Evolutionary conservation across 2,888 invertebrate genomes (phyloP).

Genomic region (Aproaerema taeniolella): DNA sequence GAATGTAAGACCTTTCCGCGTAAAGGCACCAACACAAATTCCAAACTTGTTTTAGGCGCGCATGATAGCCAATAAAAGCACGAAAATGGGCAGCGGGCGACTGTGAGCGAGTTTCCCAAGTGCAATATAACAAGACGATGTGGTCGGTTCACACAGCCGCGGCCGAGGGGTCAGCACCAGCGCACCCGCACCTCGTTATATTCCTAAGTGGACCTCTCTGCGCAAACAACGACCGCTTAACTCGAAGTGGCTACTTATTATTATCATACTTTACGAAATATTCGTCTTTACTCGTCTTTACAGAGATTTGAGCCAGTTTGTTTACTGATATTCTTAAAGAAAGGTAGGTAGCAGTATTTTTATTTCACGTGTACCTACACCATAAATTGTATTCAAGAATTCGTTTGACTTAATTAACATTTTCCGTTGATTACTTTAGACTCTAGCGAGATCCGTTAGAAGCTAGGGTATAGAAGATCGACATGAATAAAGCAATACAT

Average conservation of each 20-base stretch:
- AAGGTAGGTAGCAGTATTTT: no score
- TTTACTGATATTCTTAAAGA: no score
- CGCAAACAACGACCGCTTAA: no score
- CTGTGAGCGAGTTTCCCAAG: conserved; percentile 64
- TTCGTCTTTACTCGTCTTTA: no score
- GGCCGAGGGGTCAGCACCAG: conserved; percentile 41
- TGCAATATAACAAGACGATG: conserved; percentile 44
- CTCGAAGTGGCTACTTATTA: no score
- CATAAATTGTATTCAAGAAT: no score
- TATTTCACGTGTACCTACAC: no score
- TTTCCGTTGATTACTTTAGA: no score
- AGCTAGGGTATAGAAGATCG: conserved; percentile 2
- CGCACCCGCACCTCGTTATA: conserved; percentile 13
- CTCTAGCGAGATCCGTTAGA: no score
- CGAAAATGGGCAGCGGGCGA: conserved; percentile 55
- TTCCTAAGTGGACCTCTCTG: conserved; percentile 2
- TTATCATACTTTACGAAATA: no score
- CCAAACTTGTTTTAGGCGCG: conserved; percentile 65
- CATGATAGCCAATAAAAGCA: conserved; percentile 69
- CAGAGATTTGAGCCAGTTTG: no score
- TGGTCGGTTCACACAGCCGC: conserved; percentile 43
- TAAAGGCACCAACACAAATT: conserved; percentile 60
- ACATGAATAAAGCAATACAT: conserved; percentile 11
- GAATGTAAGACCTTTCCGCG: conserved; percentile 50
- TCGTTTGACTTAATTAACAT: no score